Base-by-base conservation (phyloP, 2,113 vertebrate genomes). In the Corydoras maculifer region DNA sequence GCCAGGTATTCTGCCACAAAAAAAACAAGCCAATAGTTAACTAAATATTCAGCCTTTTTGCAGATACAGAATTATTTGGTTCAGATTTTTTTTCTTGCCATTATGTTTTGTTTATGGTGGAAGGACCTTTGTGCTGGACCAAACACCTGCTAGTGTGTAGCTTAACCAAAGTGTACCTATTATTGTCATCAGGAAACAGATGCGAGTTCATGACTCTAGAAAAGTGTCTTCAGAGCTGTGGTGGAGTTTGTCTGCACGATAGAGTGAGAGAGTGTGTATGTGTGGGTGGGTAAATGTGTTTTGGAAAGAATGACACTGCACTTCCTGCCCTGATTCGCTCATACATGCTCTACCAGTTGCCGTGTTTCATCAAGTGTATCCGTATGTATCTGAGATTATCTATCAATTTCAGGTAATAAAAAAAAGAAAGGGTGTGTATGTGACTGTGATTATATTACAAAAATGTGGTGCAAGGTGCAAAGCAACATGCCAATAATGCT, bases 111-210 rank as follows among this genome's bases (percentile, higher is more conserved):
- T 65, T 65, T 8, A 50, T 54, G 29, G 18, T 65, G 3, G 7
- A 54, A 29, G 18, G 43, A 18, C 15, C 11, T 49, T 25, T 9
- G 9, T 53, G 13, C 35, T 29, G 72, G 75, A 57, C 50, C 53
- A 54, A 78, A 78, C 90, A 90, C 87, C 88, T 91, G 88, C 79
- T 84, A 78, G 80, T 76, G 75, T 76, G 51, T 79, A 80, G 78
- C 79, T 84, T 68, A 80, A 82, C 81, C 81, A 76, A 83, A 83
- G 80, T 83, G 81, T 65, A 83, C 79, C 88, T 88, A 88, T 91
- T 87, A 87, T 87, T 91, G 86, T 86, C 87, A 78, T 85, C 86
- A 91, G 90, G 88, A 90, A 91, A 90, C 88, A 90, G 90, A 90
- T 91, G 90, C 86, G 84, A 85, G 84, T 86, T 88, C 86, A 88